Evolutionary conservation across 2,888 invertebrate species (phyloP), one percentile per base, ranked within the genome.

Genomic region (Petrolisthes manimaculis): DNA sequence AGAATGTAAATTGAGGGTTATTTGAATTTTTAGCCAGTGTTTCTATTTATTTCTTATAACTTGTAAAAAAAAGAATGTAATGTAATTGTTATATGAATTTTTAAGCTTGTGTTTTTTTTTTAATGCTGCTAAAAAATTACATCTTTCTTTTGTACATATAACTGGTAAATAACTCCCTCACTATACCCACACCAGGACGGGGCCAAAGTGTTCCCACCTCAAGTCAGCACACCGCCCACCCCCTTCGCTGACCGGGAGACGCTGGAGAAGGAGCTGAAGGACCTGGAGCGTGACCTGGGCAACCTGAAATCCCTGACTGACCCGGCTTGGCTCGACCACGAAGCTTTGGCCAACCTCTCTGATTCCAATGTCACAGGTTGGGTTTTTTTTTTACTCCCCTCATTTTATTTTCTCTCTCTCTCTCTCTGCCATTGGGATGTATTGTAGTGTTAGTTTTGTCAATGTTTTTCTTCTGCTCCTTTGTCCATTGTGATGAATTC

Each of bases 211-310:
- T 94, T 95, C 93, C 95, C 96, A 92, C 95, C 95, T 91, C 95
- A 96, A 91, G 94, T 96, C 91, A 96, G 95, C 92, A 94, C 95
- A 86, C 96, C 96, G 54, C 96, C 96, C 12, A 95, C 95, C n/a
- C 96, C 82, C 61, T 97, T 97, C 92, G 96, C 96, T 24, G 96
- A 96, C 92, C 91, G 92, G n/a, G 92, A 92, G 89, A 92, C 92
- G 12, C 90, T 93, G 71, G 95, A 95, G 61, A 92, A 92, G 74
- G 92, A 93, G 89, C 86, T 93, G 91, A 88, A 92, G 91, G 91
- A 91, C n/a, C 88, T 92, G 77, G 92, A 92, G 86, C 89, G 83
- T 92, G 92, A 91, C 94, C 94, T 77, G 94, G 94, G 92, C 93
- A 94, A 91, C 93, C 94, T 91, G 84, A 83, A 88, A 61, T 83